Base-by-base conservation (phyloP, 2,888 invertebrate species). In the Nomada ferruginata region DNA sequence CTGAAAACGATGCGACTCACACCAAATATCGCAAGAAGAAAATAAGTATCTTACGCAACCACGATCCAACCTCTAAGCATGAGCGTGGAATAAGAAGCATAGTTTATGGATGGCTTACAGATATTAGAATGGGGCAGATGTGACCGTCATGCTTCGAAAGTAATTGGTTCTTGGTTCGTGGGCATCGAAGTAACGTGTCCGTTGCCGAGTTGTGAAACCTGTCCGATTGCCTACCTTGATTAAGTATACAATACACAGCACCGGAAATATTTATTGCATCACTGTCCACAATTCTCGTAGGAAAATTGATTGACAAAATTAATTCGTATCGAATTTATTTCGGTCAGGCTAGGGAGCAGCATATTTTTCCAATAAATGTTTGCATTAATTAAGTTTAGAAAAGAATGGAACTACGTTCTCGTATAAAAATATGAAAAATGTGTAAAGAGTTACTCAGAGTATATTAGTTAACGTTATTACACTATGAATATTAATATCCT, bases 71-170 rank as follows among this genome's bases (percentile, higher is more conserved):
- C 29, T 5, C 5, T 29, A 29, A 29, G 29, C 29, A 29, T 29
- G 29, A 29, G 29, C 7, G 29, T 29, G 20, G 53, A 53, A 53
- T 53, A 53, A 53, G 53, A 53, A 53, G 20, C 53, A 53, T 29
- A 20, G 52, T 15, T 52, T n/a, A n/a, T 15, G n/a, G 5, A 5
- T 7, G 52, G 53, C 53, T 9, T 20, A 9, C n/a, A 53, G n/a
- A 20, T 53, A 53, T 53, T 53, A 53, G n/a, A 53, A 53, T 53
- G 53, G 53, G 20, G 2, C 53, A 53, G n/a, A 53, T 53, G 53
- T 53, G n/a, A 15, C 53, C 53, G 73, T 76, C 73, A 20, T 53
- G 20, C 10, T 53, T 53, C 53, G 53, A 53, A 53, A 53, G 53
- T 53, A 53, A 53, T 53, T 53, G 53, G 20, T 53, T 53, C 53